These are phyloP conservation scores for Dasyornis broadbenti DNA, from an alignment of 2,113 vertebrate genomes.

Conservation along the genomic window DNA sequence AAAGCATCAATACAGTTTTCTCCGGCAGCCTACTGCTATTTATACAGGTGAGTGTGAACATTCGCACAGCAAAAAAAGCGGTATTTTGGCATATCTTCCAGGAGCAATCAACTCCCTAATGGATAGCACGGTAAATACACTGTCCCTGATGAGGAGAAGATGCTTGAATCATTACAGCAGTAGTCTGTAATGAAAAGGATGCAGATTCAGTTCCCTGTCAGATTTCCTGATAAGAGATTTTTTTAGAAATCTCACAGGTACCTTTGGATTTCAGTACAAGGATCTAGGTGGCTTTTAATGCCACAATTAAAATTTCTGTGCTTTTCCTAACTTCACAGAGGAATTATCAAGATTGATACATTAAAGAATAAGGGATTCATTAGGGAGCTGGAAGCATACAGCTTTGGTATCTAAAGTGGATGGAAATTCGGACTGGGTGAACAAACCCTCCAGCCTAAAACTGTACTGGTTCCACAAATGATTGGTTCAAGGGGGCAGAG, in stretches of 20 bases:
- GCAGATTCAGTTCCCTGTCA: constrained; percentile 15
- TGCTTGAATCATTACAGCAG: neutral
- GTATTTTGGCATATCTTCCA: constrained; percentile 45
- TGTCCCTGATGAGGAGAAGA: neutral
- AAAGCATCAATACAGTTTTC: neutral
- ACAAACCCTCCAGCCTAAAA: neutral
- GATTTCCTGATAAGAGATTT: neutral
- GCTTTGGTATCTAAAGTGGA: neutral
- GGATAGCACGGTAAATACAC: neutral
- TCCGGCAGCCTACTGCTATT: constrained; percentile 25
- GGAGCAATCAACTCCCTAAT: constrained; percentile 8
- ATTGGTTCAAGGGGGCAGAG: neutral
- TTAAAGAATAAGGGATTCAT: neutral
- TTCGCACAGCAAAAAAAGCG: constrained; percentile 5
- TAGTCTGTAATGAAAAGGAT: constrained; percentile 19
- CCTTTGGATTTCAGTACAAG: constrained; percentile 6
- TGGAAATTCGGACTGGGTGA: neutral
- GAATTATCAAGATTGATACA: constrained; percentile 35
- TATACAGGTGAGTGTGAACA: constrained; percentile 43
- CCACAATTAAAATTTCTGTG: constrained; percentile 29
- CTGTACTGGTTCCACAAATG: neutral
- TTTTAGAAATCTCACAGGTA: constrained; percentile 29
- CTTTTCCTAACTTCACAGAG: constrained; percentile 26
- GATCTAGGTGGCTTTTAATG: constrained; percentile 38
- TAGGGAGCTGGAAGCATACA: neutral